These are phyloP conservation scores for Mythimna lalbum DNA, from an alignment of 2,888 invertebrate genomes.

Conservation along the genomic window DNA sequence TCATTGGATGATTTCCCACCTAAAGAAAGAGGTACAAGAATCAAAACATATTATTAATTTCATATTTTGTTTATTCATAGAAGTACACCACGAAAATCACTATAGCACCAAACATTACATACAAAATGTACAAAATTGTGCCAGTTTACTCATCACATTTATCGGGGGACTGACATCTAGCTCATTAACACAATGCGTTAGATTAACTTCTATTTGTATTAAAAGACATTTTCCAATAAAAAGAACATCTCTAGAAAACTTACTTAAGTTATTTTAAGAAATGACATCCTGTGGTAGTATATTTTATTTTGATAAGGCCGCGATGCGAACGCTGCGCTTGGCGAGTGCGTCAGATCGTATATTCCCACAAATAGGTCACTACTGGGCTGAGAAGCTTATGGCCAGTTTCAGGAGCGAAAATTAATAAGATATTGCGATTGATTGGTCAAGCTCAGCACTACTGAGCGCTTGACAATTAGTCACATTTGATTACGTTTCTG, in stretches of 20 bases:
- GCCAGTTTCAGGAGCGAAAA: neutral
- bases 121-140: conserved; percentile 90
- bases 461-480: neutral
- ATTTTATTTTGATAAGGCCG: neutral
- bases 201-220: conserved; percentile 42
- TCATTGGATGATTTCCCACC: too few species aligned
- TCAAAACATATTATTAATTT: conserved; percentile 40
- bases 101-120: conserved; percentile 90
- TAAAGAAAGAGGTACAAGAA: neutral
- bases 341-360: neutral
- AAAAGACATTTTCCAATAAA: conserved; percentile 24
- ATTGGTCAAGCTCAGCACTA: neutral
- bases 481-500: too few species aligned
- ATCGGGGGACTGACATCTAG: conserved; percentile 58
- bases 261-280: conserved; percentile 19
- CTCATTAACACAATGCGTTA: conserved; percentile 60
- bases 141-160: conserved; percentile 72
- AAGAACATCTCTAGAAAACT: conserved; percentile 22
- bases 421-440: neutral
- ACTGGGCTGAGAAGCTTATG: neutral
- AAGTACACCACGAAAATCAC: conserved; percentile 87
- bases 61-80: conserved; percentile 75
- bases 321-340: conserved; percentile 1
- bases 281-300: conserved; percentile 2
- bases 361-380: neutral